Evolutionary conservation across 2,888 invertebrate genomes (phyloP), one percentile per base, ranked within the genome.

Genomic region (Toxonevra muliebris): DNA sequence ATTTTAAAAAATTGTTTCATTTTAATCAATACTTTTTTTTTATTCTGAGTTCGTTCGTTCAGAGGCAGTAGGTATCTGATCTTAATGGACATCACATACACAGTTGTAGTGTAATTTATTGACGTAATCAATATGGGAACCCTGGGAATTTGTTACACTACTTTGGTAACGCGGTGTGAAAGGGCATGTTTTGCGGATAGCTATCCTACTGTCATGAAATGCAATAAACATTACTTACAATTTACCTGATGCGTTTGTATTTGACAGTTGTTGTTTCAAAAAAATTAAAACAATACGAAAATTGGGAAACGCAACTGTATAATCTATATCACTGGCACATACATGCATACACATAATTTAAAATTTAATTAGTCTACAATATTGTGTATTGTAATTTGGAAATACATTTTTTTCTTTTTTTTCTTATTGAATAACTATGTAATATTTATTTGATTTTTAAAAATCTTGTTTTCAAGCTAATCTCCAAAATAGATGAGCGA

Each of bases 101-200:
- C 71, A 63, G 72, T 65, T 62, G 68, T 80, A 80, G 80, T 80
- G 81, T 80, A 81, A 80, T 80, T 80, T 80, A 80, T 80, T 79
- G 80, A 61, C 42, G 59, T 66, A 69, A 60, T 20, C 63, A 69
- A 68, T 71, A 63, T 68, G 68, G 68, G 64, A 66, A 66, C 66
- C 64, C 62, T 68, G 69, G 68, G 69, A 71, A 71, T 55, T 58
- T 17, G 50, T 63, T 30, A 60, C 13, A 63, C 61, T 54, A 30
- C 53, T 59, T 53, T 54, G 73, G 73, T 73, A 76, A 76, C 74
- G 76, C 74, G 79, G 82, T 81, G 79, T 78, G 80, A 79, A 82
- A 83, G 83, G 84, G 82, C 81, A 82, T 83, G 84, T 84, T 82
- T 77, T 84, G 84, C 75, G 84, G 84, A 83, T 76, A 78, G 81